These are phyloP conservation scores for Ceratosolen solmsi DNA, from an alignment of 1,140 invertebrate species.

Conservation along the genomic window DNA sequence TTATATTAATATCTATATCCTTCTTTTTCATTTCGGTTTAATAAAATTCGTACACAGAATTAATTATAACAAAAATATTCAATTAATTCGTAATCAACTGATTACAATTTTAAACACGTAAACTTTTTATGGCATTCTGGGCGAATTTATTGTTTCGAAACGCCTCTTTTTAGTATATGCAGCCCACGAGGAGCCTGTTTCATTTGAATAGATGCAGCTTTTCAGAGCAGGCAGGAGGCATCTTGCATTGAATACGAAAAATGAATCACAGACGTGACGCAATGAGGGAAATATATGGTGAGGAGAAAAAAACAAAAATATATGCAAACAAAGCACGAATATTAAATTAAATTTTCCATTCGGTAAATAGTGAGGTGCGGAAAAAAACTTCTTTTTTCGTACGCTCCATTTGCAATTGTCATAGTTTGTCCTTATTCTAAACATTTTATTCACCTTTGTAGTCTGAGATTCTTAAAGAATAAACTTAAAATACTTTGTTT, in stretches of 20 bases:
- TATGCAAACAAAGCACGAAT: slow-evolving; percentile 15
- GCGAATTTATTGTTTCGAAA: slow-evolving; percentile 33
- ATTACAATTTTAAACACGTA: not conserved
- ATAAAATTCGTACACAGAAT: too few relatives aligned
- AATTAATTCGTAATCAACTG: not conserved
- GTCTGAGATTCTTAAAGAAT: too few relatives aligned
- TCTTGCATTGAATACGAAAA: slow-evolving; percentile 44
- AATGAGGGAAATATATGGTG: not conserved
- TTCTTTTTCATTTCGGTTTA: too few relatives aligned
- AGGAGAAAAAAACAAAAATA: not conserved
- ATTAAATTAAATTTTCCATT: slow-evolving; percentile 41
- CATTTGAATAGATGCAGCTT: slow-evolving; percentile 12
- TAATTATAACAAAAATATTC: not conserved
- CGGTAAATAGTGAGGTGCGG: not conserved
- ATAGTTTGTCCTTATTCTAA: not conserved
- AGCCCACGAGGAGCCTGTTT: not conserved
- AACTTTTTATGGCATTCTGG: not conserved
- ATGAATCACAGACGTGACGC: slow-evolving; percentile 42
- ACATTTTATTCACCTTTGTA: too few relatives aligned
- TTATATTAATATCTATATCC: too few relatives aligned
- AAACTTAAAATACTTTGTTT: slow-evolving; percentile 12
- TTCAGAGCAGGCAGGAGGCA: not conserved
- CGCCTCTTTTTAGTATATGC: not conserved
- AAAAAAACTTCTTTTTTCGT: not conserved
- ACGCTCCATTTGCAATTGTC: not conserved